A percentile compares a stretch with the other conserved stretches of the same genome.
Conservation (phyloP, 2,888 invertebrate species). For the Tethea ocularis region DNA sequence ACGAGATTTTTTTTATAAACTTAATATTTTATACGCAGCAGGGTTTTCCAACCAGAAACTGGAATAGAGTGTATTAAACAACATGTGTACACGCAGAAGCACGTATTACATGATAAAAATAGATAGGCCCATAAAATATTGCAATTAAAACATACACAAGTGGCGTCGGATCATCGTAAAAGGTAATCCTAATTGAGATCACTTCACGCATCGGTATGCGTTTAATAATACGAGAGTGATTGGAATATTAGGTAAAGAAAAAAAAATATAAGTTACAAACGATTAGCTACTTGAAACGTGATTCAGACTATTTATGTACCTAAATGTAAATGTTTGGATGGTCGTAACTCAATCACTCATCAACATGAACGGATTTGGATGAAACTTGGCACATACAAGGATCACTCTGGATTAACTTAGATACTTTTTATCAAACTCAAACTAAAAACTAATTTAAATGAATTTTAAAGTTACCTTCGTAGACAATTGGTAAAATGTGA, state of each 20-base stretch:
- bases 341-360: too few species aligned
- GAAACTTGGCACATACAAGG: too few species aligned
- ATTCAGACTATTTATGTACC: too few species aligned
- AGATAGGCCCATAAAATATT: not conserved
- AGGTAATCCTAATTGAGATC: constrained; percentile 5
- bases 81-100: not conserved
- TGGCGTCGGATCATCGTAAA: not conserved
- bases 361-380: too few species aligned
- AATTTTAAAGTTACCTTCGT: too few species aligned
- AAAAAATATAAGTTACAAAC: not conserved
- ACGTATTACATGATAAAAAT: not conserved
- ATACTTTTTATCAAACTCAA: too few species aligned
- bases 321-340: too few species aligned
- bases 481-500: too few species aligned
- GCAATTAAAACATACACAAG: constrained; percentile 1
- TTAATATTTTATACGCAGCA: not conserved
- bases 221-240: not conserved
- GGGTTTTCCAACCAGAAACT: not conserved
- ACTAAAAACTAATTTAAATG: too few species aligned
- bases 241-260: not conserved
- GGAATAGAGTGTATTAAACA: not conserved
- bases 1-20: too few species aligned
- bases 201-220: not conserved
- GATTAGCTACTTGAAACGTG: too few species aligned
- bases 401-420: too few species aligned